Evolutionary conservation across 1,140 invertebrate species (phyloP).

Genomic region (Yoshiicerus persimilis): DNA sequence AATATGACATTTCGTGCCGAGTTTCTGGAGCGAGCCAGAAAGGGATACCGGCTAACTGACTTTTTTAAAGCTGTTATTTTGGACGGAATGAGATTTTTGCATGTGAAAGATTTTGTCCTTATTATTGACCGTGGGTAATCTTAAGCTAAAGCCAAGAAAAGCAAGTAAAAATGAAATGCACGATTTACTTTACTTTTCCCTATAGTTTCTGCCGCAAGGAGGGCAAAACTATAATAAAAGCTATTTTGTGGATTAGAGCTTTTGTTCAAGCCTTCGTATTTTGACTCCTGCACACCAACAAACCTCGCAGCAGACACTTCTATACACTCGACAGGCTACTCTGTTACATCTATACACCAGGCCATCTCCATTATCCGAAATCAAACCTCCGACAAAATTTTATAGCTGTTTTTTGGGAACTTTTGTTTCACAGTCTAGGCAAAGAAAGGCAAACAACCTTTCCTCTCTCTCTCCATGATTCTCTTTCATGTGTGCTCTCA

Average conservation of each 20-base stretch:
- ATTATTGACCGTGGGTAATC: neutral
- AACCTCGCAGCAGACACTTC: neutral
- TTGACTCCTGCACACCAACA: neutral
- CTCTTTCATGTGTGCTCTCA: neutral
- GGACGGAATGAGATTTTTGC: slow-evolving; percentile 10
- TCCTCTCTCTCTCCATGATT: neutral
- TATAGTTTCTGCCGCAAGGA: neutral
- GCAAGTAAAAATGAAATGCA: slow-evolving; percentile 4
- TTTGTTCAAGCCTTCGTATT: neutral
- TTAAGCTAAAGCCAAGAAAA: neutral
- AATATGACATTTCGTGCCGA: slow-evolving; percentile 7
- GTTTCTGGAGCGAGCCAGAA: slow-evolving; percentile 1
- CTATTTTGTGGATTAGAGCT: slow-evolving; percentile 17
- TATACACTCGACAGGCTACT: neutral
- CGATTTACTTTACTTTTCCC: slow-evolving; percentile 13
- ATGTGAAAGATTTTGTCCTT: slow-evolving; percentile 13
- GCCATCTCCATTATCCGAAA: neutral
- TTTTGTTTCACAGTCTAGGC: neutral
- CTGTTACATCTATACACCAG: neutral
- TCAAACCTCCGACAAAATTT: slow-evolving; percentile 10
- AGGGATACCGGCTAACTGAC: neutral
- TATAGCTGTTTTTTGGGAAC: neutral
- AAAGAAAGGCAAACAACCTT: slow-evolving; percentile 3
- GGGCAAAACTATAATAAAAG: slow-evolving; percentile 17
- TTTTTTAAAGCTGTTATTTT: slow-evolving; percentile 15